phyloP scores from a whole-genome alignment of 1,140 invertebrate species.

The Branchinecta lindahli region DNA sequence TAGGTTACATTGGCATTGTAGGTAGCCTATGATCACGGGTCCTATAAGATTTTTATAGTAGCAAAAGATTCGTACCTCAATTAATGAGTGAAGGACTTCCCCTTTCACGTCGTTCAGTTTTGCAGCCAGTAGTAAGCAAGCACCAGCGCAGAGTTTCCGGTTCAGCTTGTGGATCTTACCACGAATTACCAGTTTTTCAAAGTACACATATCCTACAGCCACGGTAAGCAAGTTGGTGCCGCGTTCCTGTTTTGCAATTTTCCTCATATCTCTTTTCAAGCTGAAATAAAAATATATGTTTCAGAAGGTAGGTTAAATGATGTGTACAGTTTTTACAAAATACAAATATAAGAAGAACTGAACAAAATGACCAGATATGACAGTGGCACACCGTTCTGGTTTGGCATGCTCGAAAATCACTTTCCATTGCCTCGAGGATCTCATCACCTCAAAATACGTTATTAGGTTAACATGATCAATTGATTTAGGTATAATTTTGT shows the following conservation, averaged over 20 bases:
- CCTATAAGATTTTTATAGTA: slow-evolving; percentile 28
- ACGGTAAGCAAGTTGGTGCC: slow-evolving; percentile 76
- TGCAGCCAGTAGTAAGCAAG: slow-evolving; percentile 78
- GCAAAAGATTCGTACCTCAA: slow-evolving; percentile 48
- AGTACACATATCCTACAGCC: slow-evolving; percentile 91
- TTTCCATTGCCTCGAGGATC: too few species aligned
- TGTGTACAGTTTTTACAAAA: too few species aligned
- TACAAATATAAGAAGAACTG: too few species aligned
- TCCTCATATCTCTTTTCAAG: slow-evolving; percentile 86
- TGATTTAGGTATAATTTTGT: too few species aligned
- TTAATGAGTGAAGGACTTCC: slow-evolving; percentile 59
- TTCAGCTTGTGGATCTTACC: slow-evolving; percentile 90
- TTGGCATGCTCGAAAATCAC: too few species aligned
- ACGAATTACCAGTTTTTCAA: slow-evolving; percentile 85
- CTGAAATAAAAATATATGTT: slow-evolving; percentile 36
- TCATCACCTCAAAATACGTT: too few species aligned
- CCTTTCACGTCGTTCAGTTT: slow-evolving; percentile 95
- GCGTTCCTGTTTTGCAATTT: slow-evolving; percentile 74
- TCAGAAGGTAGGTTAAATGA: too few species aligned
- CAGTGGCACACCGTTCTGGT: too few species aligned
- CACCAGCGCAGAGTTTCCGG: slow-evolving; percentile 83
- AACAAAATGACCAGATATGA: too few species aligned
- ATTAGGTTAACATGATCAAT: too few species aligned
- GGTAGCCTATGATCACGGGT: too few species aligned
- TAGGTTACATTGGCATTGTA: too few species aligned